These are phyloP conservation scores for Scaeva pyrastri DNA, from an alignment of 2,888 invertebrate species.

Conservation along the genomic window DNA sequence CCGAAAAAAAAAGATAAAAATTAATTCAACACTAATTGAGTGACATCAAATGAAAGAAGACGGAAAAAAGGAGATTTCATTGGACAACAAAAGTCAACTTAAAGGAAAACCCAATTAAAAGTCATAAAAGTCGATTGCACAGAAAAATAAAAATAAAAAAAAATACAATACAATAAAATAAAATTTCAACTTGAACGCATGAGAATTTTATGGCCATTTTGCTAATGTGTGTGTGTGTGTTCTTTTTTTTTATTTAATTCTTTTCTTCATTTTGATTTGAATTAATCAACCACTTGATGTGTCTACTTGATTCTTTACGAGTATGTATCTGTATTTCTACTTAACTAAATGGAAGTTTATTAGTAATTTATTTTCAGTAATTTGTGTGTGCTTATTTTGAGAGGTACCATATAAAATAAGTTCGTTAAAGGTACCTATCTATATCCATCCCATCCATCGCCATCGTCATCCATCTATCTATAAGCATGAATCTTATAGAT, in stretches of 20 bases:
- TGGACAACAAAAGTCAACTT: neutral
- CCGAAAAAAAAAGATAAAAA: neutral
- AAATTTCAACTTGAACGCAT: conserved; percentile 17
- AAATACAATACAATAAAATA: neutral
- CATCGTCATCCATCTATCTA: neutral
- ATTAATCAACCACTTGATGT: conserved; percentile 22
- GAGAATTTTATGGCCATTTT: conserved; percentile 25
- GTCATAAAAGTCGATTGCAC: conserved; percentile 20
- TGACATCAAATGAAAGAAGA: neutral
- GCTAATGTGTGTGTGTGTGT: neutral
- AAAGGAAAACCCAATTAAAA: conserved; percentile 4
- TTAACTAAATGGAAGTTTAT: conserved; percentile 44
- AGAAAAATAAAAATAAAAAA: neutral
- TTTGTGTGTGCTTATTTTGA: conserved; percentile 12
- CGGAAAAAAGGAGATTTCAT: neutral
- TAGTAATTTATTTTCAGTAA: conserved; percentile 38
- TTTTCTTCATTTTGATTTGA: conserved; percentile 4
- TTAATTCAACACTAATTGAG: neutral
- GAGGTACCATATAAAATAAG: neutral
- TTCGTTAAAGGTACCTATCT: neutral
- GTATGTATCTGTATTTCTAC: conserved; percentile 2
- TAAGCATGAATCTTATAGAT: neutral
- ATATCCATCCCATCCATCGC: too few species aligned
- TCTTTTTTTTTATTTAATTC: neutral
- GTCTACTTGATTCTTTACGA: neutral